Percentiles rank a stretch among this genome's conserved stretches.
Evolutionary conservation across 2,113 vertebrate genomes (phyloP).

Genomic region (Ochotona princeps): DNA sequence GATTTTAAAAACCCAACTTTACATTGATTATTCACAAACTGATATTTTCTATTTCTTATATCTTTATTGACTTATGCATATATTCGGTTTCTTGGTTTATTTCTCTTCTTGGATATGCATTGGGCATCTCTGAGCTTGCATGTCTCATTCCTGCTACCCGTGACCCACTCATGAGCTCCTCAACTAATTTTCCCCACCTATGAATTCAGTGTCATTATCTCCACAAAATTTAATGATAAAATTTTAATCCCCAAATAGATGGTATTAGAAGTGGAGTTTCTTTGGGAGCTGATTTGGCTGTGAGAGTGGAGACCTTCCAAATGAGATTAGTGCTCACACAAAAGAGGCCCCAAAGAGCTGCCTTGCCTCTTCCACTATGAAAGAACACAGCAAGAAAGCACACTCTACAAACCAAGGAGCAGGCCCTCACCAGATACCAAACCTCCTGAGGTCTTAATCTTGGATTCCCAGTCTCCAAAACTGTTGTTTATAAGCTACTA

Average conservation of each 20-base stretch:
- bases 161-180: neutral
- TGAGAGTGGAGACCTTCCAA: neutral
- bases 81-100: neutral
- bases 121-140: neutral
- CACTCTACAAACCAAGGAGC: neutral
- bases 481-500: neutral
- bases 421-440: neutral
- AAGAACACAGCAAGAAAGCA: neutral
- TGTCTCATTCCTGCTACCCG: neutral
- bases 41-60: neutral
- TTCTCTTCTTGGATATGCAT: neutral
- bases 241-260: neutral
- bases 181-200: neutral
- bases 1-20: neutral
- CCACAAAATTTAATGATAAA: neutral
- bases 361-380: neutral
- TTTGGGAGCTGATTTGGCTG: neutral
- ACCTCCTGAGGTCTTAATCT: neutral
- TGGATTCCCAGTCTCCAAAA: neutral
- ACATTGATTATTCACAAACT: slow-evolving; percentile 13
- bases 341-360: neutral
- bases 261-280: neutral
- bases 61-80: neutral
- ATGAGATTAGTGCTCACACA: too few species aligned
- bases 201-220: neutral